Evolutionary conservation across 2,113 vertebrate genomes (phyloP).

Genomic region (Carassius auratus): DNA sequence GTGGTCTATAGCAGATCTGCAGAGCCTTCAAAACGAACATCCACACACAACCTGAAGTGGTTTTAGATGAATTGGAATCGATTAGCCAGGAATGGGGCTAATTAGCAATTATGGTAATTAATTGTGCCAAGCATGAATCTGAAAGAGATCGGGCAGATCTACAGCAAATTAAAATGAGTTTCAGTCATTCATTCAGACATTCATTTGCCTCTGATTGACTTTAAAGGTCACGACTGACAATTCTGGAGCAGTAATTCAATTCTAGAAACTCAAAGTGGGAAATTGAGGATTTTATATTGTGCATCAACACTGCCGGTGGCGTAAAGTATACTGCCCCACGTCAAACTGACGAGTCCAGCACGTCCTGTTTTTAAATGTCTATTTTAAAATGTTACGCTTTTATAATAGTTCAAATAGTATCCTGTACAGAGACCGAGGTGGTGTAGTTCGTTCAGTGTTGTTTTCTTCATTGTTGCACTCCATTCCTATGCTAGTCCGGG

Average conservation of each 20-base stretch:
- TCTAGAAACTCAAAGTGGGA: not conserved
- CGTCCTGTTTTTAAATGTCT: conserved; percentile 57
- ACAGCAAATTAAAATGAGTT: not conserved
- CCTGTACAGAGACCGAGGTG: conserved; percentile 62
- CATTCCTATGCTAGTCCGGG: conserved; percentile 42
- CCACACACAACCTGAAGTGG: not conserved
- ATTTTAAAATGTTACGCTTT: conserved; percentile 60
- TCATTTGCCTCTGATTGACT: not conserved
- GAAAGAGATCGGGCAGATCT: not conserved
- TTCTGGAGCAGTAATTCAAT: not conserved
- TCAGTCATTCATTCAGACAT: not conserved
- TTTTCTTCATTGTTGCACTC: conserved; percentile 51
- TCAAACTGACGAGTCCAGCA: conserved; percentile 37
- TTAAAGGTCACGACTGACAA: not conserved
- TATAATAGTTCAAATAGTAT: conserved; percentile 60
- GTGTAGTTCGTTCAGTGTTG: conserved; percentile 56
- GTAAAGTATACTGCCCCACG: conserved; percentile 54
- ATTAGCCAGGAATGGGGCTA: conserved; percentile 23
- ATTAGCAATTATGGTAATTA: conserved; percentile 8
- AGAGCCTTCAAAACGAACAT: conserved; percentile 17
- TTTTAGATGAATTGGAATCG: conserved; percentile 38
- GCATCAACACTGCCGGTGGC: conserved; percentile 3
- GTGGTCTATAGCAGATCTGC: conserved; percentile 13
- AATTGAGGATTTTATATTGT: conserved; percentile 25
- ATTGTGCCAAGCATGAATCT: conserved; percentile 2